Base-by-base conservation (phyloP, 2,888 invertebrate species). In the Dryomyza anilis region DNA sequence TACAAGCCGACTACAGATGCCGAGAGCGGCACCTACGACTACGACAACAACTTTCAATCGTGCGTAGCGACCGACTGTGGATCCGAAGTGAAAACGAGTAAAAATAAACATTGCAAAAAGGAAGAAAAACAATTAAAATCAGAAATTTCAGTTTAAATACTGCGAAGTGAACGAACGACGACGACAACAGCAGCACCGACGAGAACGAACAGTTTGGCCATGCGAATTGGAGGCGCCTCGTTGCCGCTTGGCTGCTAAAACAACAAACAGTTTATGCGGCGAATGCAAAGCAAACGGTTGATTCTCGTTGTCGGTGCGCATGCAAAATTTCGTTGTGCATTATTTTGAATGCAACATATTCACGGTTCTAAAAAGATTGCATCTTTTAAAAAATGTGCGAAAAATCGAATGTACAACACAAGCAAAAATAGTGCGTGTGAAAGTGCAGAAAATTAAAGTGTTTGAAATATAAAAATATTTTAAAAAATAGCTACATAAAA, bases 241-340 rank as follows among this genome's bases (percentile, higher is more conserved):
- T 25, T 52, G 60, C 52, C 60, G 60, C 39, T 36, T 52, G 30
- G 60, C 36, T 52, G 27, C 62, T 68, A 64, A 65, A 65, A 72
- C 66, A 76, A 75, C 74, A 73, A 75, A 78, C 79, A 78, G 78
- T 79, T 78, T 75, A 74, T 73, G 73, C 73, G 75, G 72, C 74
- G 74, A 77, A 72, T 78, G 78, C 75, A 75, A 75, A 74, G 75
- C 68, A 74, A 72, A 74, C 74, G 78, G 78, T 77, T 71, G 72
- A 72, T 72, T 73, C 67, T 69, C 65, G 71, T 70, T 71, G 69
- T 69, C 69, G 19, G n/a, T 29, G 30, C 5, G 30, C 25, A n/a
- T 16, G 14, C 6, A 1, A 25, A 52, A 53, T 48, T 27, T 36
- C 23, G 0, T 27, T 6, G 21, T 30, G 29, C 25, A 36, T 59